These are phyloP conservation scores for Leptobrachium leishanense DNA, from an alignment of 2,113 vertebrate species.

Conservation along the genomic window DNA sequence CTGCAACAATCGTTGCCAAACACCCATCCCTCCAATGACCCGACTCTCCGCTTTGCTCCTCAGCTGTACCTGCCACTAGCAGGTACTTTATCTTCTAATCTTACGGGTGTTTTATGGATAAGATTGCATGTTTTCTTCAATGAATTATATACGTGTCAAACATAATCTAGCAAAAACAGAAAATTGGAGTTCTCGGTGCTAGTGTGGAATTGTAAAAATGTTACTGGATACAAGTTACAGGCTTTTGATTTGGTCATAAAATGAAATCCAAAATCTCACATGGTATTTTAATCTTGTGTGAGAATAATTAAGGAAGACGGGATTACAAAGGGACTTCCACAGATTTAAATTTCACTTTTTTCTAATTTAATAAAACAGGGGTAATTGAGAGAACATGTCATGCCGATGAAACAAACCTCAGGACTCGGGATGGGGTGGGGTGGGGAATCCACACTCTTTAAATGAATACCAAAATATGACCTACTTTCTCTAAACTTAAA, in stretches of 20 bases:
- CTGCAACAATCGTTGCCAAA: constrained; percentile 23
- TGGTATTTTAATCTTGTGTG: constrained; percentile 23
- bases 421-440: too few species aligned
- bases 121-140: constrained; percentile 15
- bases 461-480: too few species aligned
- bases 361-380: neutral
- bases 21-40: constrained; percentile 28
- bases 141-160: constrained; percentile 39
- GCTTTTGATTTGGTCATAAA: constrained; percentile 28
- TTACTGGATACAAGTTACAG: neutral
- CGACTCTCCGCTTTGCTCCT: neutral
- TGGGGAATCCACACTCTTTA: too few species aligned
- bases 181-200: neutral
- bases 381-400: too few species aligned
- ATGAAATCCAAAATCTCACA: constrained; percentile 19
- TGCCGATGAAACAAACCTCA: too few species aligned
- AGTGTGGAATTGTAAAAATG: constrained; percentile 13
- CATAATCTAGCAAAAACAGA: constrained; percentile 29
- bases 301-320: constrained; percentile 20
- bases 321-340: neutral
- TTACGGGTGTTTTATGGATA: constrained; percentile 17
- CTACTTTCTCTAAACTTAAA: too few species aligned
- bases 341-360: neutral
- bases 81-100: constrained; percentile 39
- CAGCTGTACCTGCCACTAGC: constrained; percentile 37